Evolutionary conservation across 2,113 vertebrate species (phyloP), one percentile per base, ranked within the genome.

Genomic region (Elachura formosa): DNA sequence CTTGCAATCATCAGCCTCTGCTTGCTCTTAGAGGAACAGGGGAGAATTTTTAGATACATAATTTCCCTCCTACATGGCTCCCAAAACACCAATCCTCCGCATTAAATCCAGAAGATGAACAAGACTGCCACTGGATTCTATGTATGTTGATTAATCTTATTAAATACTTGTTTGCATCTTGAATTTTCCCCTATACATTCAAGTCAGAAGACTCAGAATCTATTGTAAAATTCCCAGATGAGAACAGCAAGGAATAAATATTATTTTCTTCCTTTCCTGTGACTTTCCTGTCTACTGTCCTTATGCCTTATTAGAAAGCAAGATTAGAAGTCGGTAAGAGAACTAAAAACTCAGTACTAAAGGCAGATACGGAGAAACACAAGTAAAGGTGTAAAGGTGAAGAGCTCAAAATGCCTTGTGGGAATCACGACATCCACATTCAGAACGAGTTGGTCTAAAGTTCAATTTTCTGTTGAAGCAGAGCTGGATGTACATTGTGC

Each of bases 341-440:
- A 88, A 66, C 21, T 20, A 25, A 81, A 77, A 69, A 29, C 6
- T 52, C 49, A 52, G 4, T 45, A 36, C 66, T 80, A 22, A 34
- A 75, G 28, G 20, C 62, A 73, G 38, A 55, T 23, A 40, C 10
- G 62, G 6, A 79, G 12, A 55, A 55, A 49, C 20, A 7, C 13
- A 52, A 45, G 8, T 26, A 26, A 51, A 78, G 31, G 16, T 38
- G 10, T 43, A 26, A 7, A 46, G 25, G n/a, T n/a, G n/a, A n/a
- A n/a, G n/a, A n/a, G n/a, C n/a, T 75, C 22, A 2, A 16, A 56
- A 28, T 0, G 2, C 14, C 24, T 81, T 5, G 19, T 11, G 9
- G 6, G 15, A 38, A 36, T 58, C 56, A 62, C 21, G 41, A 22
- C 4, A 7, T 41, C 38, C 34, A 11, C 28, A 12, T 24, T 41